phyloP scores from a whole-genome alignment of 2,113 vertebrate species.

The Bujurquina vittata region DNA sequence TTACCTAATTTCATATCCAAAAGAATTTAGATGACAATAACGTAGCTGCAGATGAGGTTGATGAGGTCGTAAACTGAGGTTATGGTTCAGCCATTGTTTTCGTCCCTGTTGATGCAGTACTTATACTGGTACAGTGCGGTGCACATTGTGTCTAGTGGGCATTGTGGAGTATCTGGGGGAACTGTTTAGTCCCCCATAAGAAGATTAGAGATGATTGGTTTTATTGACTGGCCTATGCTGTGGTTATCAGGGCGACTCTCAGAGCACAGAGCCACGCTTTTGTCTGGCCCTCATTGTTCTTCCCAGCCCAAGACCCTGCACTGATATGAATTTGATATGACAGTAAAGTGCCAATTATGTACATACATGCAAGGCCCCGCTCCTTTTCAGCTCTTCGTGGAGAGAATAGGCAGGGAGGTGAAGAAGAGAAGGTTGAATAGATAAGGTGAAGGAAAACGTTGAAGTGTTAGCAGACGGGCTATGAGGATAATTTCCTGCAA shows the following conservation, averaged over 20 bases:
- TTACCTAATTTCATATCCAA: not conserved
- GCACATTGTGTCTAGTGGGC: slow-evolving; percentile 52
- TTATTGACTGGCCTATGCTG: slow-evolving; percentile 80
- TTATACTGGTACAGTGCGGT: slow-evolving; percentile 36
- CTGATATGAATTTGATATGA: slow-evolving; percentile 83
- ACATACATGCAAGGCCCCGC: slow-evolving; percentile 65
- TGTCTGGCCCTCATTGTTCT: slow-evolving; percentile 72
- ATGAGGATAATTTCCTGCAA: slow-evolving; percentile 43
- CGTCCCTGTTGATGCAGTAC: slow-evolving; percentile 3
- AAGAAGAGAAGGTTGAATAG: slow-evolving; percentile 40
- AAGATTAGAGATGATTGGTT: slow-evolving; percentile 84
- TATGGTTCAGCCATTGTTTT: slow-evolving; percentile 38
- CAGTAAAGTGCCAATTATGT: slow-evolving; percentile 82
- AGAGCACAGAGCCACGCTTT: slow-evolving; percentile 64
- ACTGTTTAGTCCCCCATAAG: slow-evolving; percentile 71
- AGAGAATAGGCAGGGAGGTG: slow-evolving; percentile 45
- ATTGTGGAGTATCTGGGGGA: slow-evolving; percentile 63
- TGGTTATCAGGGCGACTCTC: slow-evolving; percentile 77
- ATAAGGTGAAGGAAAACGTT: slow-evolving; percentile 54
- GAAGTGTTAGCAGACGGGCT: slow-evolving; percentile 31
- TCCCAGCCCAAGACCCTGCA: slow-evolving; percentile 43
- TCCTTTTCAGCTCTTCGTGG: slow-evolving; percentile 54
- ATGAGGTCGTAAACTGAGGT: slow-evolving; percentile 27
- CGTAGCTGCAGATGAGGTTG: slow-evolving; percentile 13
- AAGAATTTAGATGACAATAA: slow-evolving; percentile 5